Evolutionary conservation across 2,797 vertebrate species (phyloP), one percentile per base, ranked within the genome.

Genomic region (Gobio occitaniae): DNA sequence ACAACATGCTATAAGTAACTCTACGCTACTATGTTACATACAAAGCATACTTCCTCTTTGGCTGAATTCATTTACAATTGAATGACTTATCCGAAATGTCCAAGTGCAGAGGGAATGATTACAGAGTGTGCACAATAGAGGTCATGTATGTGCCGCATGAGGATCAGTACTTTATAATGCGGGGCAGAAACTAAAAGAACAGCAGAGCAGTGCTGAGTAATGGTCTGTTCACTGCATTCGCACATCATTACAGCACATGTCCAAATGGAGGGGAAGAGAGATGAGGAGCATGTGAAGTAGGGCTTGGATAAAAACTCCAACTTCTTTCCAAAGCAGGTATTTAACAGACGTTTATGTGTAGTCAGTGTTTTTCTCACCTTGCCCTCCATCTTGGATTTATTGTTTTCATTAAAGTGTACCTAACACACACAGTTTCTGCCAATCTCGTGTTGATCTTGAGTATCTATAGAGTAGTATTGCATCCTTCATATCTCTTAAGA

Each of bases 131-230:
- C 87, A 87, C 89, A 25, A 84, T 88, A 75, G 83, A 63, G 89
- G 83, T 87, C 86, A 88, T 84, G 11, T 78, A 29, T 5, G 87
- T 89, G 75, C 69, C 10, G 82, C 47, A 82, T 80, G 32, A 59
- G 41, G 38, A 48, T 88, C 68, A 17, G 50, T 85, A 65, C 63
- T 70, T 86, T 59, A 82, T 86, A 78, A 88, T 44, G 83, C 59
- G n/a, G 79, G 68, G 75, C 74, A 82, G 70, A 86, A 84, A 52
- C 10, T 7, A 25, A 71, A 71, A 11, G 54, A 63, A 69, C 47
- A 72, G 56, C 76, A 72, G 56, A 80, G 71, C 56, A 16, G 79
- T 90, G 89, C 90, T 89, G 89, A 88, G 83, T 87, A 89, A 86
- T 85, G 84, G 84, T 86, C 59, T 78, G 83, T 48, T 83, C 74